These are phyloP conservation scores for Epistrophe eligans DNA, from an alignment of 2,888 invertebrate species.

Conservation along the genomic window DNA sequence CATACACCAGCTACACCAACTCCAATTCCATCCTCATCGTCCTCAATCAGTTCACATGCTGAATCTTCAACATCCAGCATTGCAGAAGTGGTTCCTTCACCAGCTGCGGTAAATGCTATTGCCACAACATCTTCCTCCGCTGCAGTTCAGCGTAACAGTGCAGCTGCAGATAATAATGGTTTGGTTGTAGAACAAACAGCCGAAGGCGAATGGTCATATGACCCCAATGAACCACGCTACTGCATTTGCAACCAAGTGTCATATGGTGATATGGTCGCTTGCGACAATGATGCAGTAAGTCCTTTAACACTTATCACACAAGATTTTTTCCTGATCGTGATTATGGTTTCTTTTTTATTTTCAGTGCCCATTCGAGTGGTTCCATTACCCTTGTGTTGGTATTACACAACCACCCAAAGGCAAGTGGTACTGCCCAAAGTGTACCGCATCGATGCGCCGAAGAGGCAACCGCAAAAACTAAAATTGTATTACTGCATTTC, in stretches of 20 bases:
- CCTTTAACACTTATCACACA: constrained; percentile 16
- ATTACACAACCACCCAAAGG: constrained; percentile 98
- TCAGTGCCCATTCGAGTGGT: constrained; percentile 99
- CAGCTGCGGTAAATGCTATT: constrained; percentile 72
- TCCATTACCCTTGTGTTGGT: constrained; percentile 99
- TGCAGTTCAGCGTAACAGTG: constrained; percentile 55
- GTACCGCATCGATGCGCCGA: constrained; percentile 93
- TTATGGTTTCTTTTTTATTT: constrained; percentile 77
- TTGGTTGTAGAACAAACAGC: constrained; percentile 83
- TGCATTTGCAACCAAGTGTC: constrained; percentile 99
- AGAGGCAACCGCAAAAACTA: constrained; percentile 92
- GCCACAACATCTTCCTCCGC: constrained; percentile 76
- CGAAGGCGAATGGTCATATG: constrained; percentile 95
- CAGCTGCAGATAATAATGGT: constrained; percentile 78
- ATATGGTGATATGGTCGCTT: constrained; percentile 99
- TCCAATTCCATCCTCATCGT: constrained; percentile 82
- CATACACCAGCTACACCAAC: constrained; percentile 77
- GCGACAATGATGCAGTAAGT: constrained; percentile 97
- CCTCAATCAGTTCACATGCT: constrained; percentile 79
- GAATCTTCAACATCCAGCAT: constrained; percentile 75
- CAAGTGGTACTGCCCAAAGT: constrained; percentile 99
- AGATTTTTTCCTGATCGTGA: constrained; percentile 64
- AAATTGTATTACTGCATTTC: constrained; percentile 39
- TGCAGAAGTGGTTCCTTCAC: constrained; percentile 59
- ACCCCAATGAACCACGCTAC: constrained; percentile 98